These are phyloP conservation scores for Hedya salicella DNA, from an alignment of 2,888 invertebrate genomes.

Conservation along the genomic window DNA sequence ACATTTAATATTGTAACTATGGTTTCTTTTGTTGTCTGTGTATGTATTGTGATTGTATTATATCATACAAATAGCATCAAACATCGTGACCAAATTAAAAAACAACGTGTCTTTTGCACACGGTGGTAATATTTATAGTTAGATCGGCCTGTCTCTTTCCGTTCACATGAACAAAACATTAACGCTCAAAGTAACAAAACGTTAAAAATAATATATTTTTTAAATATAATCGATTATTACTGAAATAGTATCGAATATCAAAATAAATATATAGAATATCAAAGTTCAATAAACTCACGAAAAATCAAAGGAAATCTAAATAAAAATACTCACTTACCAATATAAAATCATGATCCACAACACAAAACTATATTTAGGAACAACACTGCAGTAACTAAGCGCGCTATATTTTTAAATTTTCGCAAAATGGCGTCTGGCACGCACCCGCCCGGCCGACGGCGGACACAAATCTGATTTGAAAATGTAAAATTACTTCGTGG, in stretches of 20 bases:
- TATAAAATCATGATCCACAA: constrained; percentile 72
- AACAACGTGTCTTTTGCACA: constrained; percentile 19
- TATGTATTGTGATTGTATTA: background rate
- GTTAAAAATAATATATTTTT: no score
- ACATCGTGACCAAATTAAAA: constrained; percentile 4
- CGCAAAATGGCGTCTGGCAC: constrained; percentile 57
- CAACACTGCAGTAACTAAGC: constrained; percentile 47
- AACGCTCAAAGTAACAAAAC: no score
- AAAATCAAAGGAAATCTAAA: constrained; percentile 13
- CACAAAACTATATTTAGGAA: constrained; percentile 53
- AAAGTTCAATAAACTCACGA: constrained; percentile 42
- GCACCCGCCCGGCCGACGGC: constrained; percentile 60
- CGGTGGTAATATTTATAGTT: constrained; percentile 18
- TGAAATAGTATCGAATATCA: no score
- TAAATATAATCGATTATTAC: no score
- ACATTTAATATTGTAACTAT: no score
- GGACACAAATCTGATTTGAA: constrained; percentile 69
- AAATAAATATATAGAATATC: constrained; percentile 21
- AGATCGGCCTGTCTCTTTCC: constrained; percentile 6
- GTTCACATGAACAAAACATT: constrained; percentile 4
- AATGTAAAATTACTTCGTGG: constrained; percentile 72
- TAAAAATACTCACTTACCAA: constrained; percentile 72
- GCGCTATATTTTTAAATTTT: constrained; percentile 57
- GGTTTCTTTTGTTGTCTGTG: no score
- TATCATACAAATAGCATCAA: background rate